Percentiles rank a stretch among this genome's conserved stretches.
These are phyloP conservation scores for Entomyzon cyanotis DNA, from an alignment of 2,113 vertebrate genomes.

Conservation along the genomic window DNA sequence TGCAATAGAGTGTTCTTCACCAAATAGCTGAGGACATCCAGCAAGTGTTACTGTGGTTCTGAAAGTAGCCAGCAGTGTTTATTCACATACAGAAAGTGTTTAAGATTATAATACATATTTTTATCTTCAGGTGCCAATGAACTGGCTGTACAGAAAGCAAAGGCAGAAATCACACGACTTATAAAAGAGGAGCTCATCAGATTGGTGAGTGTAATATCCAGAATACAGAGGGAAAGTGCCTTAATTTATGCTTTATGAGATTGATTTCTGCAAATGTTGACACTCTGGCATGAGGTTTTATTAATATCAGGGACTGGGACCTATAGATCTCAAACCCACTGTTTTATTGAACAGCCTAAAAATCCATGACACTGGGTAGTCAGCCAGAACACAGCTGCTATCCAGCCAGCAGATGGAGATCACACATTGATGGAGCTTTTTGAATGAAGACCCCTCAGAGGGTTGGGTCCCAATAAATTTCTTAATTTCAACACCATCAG, in stretches of 20 bases:
- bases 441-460: background rate
- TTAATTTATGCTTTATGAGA: background rate
- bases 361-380: background rate
- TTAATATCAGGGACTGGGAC: background rate
- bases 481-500: background rate
- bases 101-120: background rate
- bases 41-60: background rate
- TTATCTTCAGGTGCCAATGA: constrained; percentile 89
- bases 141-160: constrained; percentile 97
- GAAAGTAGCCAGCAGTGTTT: background rate
- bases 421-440: background rate
- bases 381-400: background rate
- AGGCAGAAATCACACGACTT: constrained; percentile 96
- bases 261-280: background rate
- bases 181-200: constrained; percentile 99
- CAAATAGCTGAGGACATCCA: background rate
- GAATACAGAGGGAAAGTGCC: background rate
- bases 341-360: background rate
- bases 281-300: background rate
- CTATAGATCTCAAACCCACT: background rate
- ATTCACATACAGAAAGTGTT: background rate
- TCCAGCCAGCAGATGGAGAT: constrained; percentile 52
- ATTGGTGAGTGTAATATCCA: constrained; percentile 83
- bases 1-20: background rate
- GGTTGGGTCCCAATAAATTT: background rate